Evolutionary conservation across 2,797 vertebrate genomes (phyloP).

Genomic region (Sphenopsis melanotis): DNA sequence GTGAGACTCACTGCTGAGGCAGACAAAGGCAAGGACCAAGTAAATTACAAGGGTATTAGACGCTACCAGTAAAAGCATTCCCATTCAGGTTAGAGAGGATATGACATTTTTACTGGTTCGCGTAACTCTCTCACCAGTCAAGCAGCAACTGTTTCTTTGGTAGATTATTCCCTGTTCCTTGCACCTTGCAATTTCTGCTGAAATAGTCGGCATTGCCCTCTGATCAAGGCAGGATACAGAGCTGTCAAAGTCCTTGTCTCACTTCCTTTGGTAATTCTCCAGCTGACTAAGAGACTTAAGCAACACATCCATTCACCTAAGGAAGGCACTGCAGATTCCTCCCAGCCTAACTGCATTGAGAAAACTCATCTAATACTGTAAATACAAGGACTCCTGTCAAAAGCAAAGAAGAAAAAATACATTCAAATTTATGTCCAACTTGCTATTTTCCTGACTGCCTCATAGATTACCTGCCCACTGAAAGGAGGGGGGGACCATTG

Average conservation of each 20-base stretch:
- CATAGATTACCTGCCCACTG: background rate
- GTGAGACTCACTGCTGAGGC: background rate
- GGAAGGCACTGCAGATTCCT: background rate
- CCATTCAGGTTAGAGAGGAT: background rate
- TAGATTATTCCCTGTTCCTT: slow-evolving; percentile 10
- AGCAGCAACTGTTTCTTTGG: background rate
- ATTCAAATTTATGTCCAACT: slow-evolving; percentile 43
- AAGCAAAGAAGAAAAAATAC: background rate
- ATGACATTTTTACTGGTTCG: background rate
- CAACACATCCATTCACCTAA: slow-evolving; percentile 16
- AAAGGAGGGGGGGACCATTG: background rate
- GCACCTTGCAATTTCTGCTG: slow-evolving; percentile 33
- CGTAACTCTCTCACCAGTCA: background rate
- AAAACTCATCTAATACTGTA: slow-evolving; percentile 30
- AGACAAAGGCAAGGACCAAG: background rate
- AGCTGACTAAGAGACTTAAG: slow-evolving; percentile 34
- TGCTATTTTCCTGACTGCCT: slow-evolving; percentile 13
- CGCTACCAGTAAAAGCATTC: background rate
- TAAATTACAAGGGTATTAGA: background rate
- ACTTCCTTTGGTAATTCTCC: slow-evolving; percentile 34
- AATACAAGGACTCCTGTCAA: slow-evolving; percentile 45
- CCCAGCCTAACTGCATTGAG: background rate
- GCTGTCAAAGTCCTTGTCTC: slow-evolving; percentile 27
- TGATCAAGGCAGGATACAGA: slow-evolving; percentile 20
- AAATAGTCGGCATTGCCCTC: background rate